phyloP scores from a whole-genome alignment of 2,888 invertebrate species.

The Orchestes rusci region DNA sequence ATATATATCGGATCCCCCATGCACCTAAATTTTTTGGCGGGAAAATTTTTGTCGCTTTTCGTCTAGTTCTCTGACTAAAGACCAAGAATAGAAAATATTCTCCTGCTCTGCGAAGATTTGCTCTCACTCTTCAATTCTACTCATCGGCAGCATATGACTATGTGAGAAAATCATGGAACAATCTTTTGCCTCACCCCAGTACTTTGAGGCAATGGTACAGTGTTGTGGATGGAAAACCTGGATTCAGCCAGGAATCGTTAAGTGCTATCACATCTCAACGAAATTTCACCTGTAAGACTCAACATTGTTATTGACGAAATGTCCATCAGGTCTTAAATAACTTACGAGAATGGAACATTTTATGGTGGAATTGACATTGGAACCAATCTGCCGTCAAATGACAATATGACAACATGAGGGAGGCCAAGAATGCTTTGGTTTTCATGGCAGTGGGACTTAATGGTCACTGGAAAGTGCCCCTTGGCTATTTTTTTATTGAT shows the following conservation, averaged over 20 bases:
- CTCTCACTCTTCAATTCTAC: background rate
- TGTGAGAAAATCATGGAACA: background rate
- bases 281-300: background rate
- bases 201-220: slow-evolving; percentile 2
- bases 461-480: slow-evolving; percentile 5
- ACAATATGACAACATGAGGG: background rate
- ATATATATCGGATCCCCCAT: no score
- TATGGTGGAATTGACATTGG: slow-evolving; percentile 14
- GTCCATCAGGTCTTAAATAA: slow-evolving; percentile 10
- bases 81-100: background rate
- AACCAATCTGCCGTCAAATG: slow-evolving; percentile 2
- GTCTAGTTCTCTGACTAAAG: no score
- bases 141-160: background rate
- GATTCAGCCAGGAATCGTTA: background rate
- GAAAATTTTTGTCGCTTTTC: no score
- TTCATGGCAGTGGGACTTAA: slow-evolving; percentile 27
- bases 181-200: background rate
- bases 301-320: slow-evolving; percentile 16
- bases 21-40: no score
- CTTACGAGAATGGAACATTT: slow-evolving; percentile 9
- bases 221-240: background rate
- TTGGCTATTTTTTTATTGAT: slow-evolving; percentile 28
- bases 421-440: slow-evolving; percentile 12
- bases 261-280: background rate
- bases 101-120: background rate